phyloP scores from a whole-genome alignment of 2,113 vertebrate genomes.

The Mus spicilegus region DNA sequence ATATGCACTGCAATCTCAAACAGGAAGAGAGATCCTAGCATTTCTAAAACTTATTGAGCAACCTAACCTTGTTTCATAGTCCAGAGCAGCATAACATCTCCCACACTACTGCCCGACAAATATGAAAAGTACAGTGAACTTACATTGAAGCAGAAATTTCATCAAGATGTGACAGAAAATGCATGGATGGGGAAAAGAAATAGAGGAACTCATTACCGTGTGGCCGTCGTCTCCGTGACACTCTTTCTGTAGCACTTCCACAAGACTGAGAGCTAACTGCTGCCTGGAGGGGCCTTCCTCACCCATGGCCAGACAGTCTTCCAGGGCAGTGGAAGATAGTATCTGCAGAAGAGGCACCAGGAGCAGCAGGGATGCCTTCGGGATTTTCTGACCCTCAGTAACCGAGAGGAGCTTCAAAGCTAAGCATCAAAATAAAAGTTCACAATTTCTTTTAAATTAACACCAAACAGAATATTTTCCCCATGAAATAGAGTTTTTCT shows the following conservation, averaged over 20 bases:
- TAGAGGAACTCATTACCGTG: conserved; percentile 75
- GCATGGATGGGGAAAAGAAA: not conserved
- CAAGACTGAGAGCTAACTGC: conserved; percentile 88
- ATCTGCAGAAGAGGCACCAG: conserved; percentile 95
- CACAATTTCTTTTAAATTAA: conserved; percentile 30
- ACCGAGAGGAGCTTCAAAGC: conserved; percentile 89
- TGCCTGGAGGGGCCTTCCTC: conserved; percentile 86
- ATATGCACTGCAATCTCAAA: not conserved
- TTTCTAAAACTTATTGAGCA: conserved; percentile 32
- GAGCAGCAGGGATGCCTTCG: conserved; percentile 86
- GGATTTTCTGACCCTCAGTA: conserved; percentile 78
- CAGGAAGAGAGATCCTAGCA: not conserved
- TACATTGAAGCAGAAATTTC: not conserved
- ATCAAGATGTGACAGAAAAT: not conserved
- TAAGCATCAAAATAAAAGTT: conserved; percentile 79
- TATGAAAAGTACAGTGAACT: not conserved
- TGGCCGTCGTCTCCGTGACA: conserved; percentile 57
- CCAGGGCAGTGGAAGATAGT: conserved; percentile 88
- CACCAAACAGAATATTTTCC: conserved; percentile 23
- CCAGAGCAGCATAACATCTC: not conserved
- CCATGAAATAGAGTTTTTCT: not conserved
- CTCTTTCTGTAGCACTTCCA: conserved; percentile 85
- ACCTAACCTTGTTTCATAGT: not conserved
- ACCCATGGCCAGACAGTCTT: conserved; percentile 87
- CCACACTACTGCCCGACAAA: not conserved